These are phyloP conservation scores for Aegithalos caudatus DNA, from an alignment of 2,113 vertebrate genomes.

Conservation along the genomic window DNA sequence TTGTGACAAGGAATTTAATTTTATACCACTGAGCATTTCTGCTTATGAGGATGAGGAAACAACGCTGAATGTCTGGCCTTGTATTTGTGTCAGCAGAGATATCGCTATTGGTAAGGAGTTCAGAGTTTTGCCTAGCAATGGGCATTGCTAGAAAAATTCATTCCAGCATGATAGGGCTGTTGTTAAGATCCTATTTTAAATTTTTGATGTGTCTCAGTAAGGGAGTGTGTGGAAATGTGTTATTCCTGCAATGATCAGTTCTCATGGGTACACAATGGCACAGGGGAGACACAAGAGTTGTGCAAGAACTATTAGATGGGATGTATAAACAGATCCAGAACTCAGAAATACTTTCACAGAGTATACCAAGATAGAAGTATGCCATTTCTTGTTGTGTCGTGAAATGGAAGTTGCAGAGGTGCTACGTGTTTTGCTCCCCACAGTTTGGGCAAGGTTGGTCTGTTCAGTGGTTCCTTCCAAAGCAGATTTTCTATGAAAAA, in stretches of 20 bases:
- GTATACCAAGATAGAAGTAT: neutral
- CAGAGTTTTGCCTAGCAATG: neutral
- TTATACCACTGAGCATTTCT: neutral
- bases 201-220: neutral
- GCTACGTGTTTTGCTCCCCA: neutral
- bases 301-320: neutral
- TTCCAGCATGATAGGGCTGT: neutral
- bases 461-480: neutral
- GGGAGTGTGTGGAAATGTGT: accelerated
- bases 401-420: neutral
- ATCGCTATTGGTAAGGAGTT: neutral
- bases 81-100: neutral
- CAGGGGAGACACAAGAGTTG: neutral
- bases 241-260: neutral
- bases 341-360: neutral
- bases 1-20: neutral
- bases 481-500: neutral
- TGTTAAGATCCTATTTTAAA: neutral
- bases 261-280: accelerated
- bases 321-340: neutral
- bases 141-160: neutral
- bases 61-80: neutral
- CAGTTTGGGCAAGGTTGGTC: neutral
- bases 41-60: neutral
- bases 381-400: neutral